Evolutionary conservation across 2,113 vertebrate genomes (phyloP), one percentile per base, ranked within the genome.

Genomic region (Australoheros scitulus): DNA sequence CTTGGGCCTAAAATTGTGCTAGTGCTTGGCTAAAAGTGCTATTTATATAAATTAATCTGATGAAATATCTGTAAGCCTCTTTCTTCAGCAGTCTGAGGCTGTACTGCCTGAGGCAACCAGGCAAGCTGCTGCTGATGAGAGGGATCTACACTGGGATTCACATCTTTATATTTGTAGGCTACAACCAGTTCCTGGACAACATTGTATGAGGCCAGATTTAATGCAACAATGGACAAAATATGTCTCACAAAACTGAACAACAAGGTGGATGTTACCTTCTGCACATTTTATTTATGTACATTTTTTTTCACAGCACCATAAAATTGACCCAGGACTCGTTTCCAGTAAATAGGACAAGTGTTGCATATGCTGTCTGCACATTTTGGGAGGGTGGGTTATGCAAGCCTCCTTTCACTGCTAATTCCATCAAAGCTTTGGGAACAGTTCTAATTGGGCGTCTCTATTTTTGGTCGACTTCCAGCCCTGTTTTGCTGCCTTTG

Each of bases 391-490:
- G 89, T 89, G 83, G 86, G 93, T 95, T 95, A 94, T 55, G 94
- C 91, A 94, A 94, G 90, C 88, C 87, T 89, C 87, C 77, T 92
- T 94, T 94, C 92, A 87, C 83, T 70, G 91, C 92, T 94, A 93
- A 94, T 94, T 93, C 93, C 93, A 94, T 95, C 94, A 94, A 95
- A 95, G 93, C 92, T 92, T 90, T 90, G 90, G 92, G 92, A 94
- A 89, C 87, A 92, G 57, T 91, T 94, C 84, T 94, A 95, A 94
- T 93, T 95, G 93, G 93, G 89, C 91, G 57, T 93, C 93, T 94
- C 93, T 94, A 94, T 94, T 95, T 94, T 92, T 93, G 93, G 93
- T 92, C 82, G 85, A 93, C 91, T 93, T 93, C 93, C 93, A 94
- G 90, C 75, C 89, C 86, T 91, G 91, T 93, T 94, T 93, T 92